Evolutionary conservation across 1,140 invertebrate species (phyloP), one percentile per base, ranked within the genome.

Genomic region (Pachypeltis micranthus): DNA sequence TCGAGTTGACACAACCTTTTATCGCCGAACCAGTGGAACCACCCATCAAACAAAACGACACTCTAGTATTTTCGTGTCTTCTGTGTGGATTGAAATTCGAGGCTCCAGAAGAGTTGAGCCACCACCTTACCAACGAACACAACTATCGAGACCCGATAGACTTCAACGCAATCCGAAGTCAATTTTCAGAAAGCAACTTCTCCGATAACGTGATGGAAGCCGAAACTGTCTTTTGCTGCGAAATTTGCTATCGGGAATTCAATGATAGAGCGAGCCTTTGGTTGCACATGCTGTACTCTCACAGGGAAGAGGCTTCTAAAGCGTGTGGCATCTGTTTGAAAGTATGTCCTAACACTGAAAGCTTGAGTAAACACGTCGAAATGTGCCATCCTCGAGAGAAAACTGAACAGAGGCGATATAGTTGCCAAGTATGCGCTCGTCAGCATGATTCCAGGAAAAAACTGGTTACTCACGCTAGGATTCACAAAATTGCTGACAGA

Each of bases 261-360:
- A 78, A 75, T 59, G 78, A 79, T 63, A 73, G 78, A 63, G 74
- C 77, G 0, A 80, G 78, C 27, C 69, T 83, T 2, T 81, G 80
- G 77, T 66, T 78, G 2, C 81, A 83, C 65, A 77, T 82, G 67
- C 70, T 78, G 14, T 74, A 79, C 14, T 79, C 78, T 23, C 81
- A 83, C 65, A 76, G 79, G 63, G 75, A 80, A 66, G 75, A 75
- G 55, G 76, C 79, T 2, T 74, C 76, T n/a, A 77, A 79, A 56
- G 77, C 80, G 0, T 83, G 81, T 66, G 79, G 80, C 21, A 72
- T 82, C 29, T 83, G 81, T 68, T 68, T 82, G 23, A 77, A 80
- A 66, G 78, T 81, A 12, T 79, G 76, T 61, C 72, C 69, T 0
- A 74, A 80, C 51, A 76, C 77, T 65, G 70, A 70, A 2, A 76